Evolutionary conservation across 2,888 invertebrate species (phyloP), one percentile per base, ranked within the genome.

Genomic region (Caenorhabditis angaria): DNA sequence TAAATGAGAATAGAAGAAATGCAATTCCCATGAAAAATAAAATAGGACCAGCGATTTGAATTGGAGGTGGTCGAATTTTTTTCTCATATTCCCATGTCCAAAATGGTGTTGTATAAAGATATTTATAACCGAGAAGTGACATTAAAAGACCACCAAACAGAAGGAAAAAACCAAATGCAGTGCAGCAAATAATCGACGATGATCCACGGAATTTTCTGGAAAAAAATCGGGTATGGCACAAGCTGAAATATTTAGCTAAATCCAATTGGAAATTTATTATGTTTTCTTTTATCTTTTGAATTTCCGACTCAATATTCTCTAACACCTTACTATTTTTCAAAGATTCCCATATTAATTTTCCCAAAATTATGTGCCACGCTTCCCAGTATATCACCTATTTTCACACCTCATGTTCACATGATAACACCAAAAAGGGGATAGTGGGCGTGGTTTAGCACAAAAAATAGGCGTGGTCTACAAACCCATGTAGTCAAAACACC

Each of bases 161-260:
- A 5, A 88, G 69, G 61, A 87, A 87, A 14, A 82, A 61, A n/a
- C 87, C 87, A 48, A 87, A 87, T 1, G 88, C 85, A 60, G 82
- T 76, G 27, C 84, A 74, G 61, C 87, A 87, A 8, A 87, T 77
- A 0, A 80, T 69, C 0, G 84, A 79, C 3, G 87, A 84, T 8
- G 82, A 84, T 12, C 87, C 87, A n/a, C 88, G 87, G 61, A 87
- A 87, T 64, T 87, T 88, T 35, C 86, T 87, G 66, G 18, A 79
- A 63, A 18, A 14, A 41, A 41, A 41, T 12, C 50, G n/a, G n/a
- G 41, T 41, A 10, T 41, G n/a, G n/a, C n/a, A n/a, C n/a, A n/a
- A n/a, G n/a, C n/a, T n/a, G n/a, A n/a, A n/a, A n/a, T n/a, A n/a
- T n/a, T n/a, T n/a, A n/a, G n/a, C n/a, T 29, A n/a, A n/a, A 51